These are phyloP conservation scores for Poecilia velifera DNA, from an alignment of 2,797 vertebrate genomes.

Conservation along the genomic window DNA sequence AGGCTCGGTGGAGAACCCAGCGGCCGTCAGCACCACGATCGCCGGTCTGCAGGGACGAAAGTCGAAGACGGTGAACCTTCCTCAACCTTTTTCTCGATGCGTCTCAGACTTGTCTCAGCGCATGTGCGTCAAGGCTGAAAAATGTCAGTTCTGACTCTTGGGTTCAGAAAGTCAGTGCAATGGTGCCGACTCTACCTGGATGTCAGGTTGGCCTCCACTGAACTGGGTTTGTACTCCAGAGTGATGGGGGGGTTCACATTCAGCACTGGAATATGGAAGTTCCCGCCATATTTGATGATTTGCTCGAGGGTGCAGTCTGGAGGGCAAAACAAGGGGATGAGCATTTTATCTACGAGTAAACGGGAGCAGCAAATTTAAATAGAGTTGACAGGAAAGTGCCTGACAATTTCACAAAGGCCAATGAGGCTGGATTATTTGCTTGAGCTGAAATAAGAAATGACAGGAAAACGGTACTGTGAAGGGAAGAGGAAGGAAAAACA, in stretches of 20 bases:
- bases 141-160: conserved; percentile 28
- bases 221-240: conserved; percentile 72
- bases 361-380: conserved; percentile 18
- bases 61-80: conserved; percentile 21
- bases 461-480: neutral
- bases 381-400: conserved; percentile 9
- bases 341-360: conserved; percentile 14
- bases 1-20: conserved; percentile 13
- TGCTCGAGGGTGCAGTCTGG: conserved; percentile 79
- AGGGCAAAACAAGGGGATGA: conserved; percentile 26
- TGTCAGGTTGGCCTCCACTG: conserved; percentile 79
- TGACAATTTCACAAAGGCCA: conserved; percentile 13
- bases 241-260: conserved; percentile 56
- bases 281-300: conserved; percentile 73
- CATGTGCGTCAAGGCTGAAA: conserved; percentile 16
- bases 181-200: conserved; percentile 57
- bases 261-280: conserved; percentile 61
- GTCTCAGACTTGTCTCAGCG: conserved; percentile 6
- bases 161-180: conserved; percentile 15
- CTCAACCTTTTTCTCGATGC: conserved; percentile 8
- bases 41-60: conserved; percentile 53
- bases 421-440: conserved; percentile 1
- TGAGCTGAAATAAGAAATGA: conserved; percentile 1
- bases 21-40: conserved; percentile 56
- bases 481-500: conserved; percentile 7